phyloP scores from a whole-genome alignment of 2,797 vertebrate genomes.

The Choloepus didactylus region DNA sequence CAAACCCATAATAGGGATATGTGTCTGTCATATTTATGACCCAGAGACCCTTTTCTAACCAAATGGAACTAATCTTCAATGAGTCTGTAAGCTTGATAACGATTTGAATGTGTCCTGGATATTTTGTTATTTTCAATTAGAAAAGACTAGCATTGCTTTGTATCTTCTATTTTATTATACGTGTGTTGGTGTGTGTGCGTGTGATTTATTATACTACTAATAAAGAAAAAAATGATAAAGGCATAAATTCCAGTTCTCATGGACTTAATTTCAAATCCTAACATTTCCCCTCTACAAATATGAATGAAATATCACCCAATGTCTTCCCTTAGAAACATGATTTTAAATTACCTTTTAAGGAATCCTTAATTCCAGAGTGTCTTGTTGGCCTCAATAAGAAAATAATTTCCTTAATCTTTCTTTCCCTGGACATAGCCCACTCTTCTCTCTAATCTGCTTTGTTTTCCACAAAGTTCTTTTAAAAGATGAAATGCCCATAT shows the following conservation, averaged over 20 bases:
- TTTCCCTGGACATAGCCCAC: conserved; percentile 35
- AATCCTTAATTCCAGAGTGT: conserved; percentile 55
- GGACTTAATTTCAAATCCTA: conserved; percentile 51
- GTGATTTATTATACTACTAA: neutral
- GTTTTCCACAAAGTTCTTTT: conserved; percentile 64
- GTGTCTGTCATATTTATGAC: neutral
- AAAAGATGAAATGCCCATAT: conserved; percentile 53
- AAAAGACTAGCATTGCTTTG: neutral
- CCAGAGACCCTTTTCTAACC: conserved; percentile 35
- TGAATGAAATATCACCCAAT: neutral
- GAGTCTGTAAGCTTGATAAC: neutral
- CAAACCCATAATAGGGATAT: neutral
- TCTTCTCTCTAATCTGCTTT: conserved; percentile 64
- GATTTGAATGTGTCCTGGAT: neutral
- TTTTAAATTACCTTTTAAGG: conserved; percentile 20
- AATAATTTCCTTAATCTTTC: conserved; percentile 60
- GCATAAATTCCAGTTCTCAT: conserved; percentile 24
- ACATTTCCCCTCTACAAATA: neutral
- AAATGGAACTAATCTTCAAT: conserved; percentile 32
- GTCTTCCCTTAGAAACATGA: conserved; percentile 14
- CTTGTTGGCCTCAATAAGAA: conserved; percentile 40
- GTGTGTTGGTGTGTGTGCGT: neutral
- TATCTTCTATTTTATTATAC: neutral
- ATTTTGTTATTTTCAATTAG: conserved; percentile 39
- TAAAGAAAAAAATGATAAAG: conserved; percentile 33